phyloP scores from a whole-genome alignment of 2,797 vertebrate genomes.

The Melopsittacus undulatus region DNA sequence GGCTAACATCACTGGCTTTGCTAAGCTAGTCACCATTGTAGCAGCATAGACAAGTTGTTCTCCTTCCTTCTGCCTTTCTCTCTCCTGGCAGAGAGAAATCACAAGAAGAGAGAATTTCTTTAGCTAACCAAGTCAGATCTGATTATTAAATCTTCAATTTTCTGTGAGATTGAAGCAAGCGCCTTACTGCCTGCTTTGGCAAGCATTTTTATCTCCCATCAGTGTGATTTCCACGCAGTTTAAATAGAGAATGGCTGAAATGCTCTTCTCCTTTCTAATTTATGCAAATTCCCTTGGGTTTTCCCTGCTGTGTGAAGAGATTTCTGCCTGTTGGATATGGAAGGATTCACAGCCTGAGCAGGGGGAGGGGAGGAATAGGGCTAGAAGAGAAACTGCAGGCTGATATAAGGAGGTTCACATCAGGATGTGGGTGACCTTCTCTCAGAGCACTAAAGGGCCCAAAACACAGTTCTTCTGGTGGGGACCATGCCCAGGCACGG shows the following conservation, averaged over 20 bases:
- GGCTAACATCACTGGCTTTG: background rate
- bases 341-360: background rate
- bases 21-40: background rate
- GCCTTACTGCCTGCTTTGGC: background rate
- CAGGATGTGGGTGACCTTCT: background rate
- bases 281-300: conserved; percentile 59
- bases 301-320: conserved; percentile 1
- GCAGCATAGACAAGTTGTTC: background rate
- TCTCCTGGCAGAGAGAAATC: background rate
- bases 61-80: background rate
- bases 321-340: background rate
- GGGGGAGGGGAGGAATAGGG: background rate
- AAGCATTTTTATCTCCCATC: background rate
- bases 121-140: conserved; percentile 29
- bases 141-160: conserved; percentile 40
- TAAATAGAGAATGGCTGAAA: conserved; percentile 41
- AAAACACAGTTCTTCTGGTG: background rate
- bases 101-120: background rate
- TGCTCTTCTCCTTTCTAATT: background rate
- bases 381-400: background rate
- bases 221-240: background rate
- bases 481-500: background rate
- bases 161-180: background rate
- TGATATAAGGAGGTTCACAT: background rate
- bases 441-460: background rate